phyloP scores from a whole-genome alignment of 2,113 vertebrate genomes.

The Bubo scandiacus region DNA sequence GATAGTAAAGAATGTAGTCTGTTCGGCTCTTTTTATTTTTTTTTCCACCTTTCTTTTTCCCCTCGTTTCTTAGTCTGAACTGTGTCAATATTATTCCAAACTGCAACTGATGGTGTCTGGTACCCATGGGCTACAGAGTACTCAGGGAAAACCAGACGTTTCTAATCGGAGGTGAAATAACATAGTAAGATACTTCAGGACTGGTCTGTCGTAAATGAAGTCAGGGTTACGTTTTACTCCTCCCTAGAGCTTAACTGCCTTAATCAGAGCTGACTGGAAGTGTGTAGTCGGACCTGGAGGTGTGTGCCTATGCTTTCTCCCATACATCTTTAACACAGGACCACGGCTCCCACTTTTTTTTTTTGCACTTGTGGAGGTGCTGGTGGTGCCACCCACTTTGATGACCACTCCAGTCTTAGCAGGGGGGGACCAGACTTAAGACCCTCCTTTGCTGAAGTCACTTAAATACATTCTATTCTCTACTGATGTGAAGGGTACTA shows the following conservation, averaged over 20 bases:
- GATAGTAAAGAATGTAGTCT: neutral
- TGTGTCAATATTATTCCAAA: neutral
- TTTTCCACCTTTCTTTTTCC: neutral
- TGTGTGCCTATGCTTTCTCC: neutral
- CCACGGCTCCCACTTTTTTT: neutral
- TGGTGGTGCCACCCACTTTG: neutral
- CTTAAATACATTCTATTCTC: neutral
- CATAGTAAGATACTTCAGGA: neutral
- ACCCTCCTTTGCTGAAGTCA: neutral
- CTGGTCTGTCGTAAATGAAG: neutral
- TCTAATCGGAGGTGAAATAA: neutral
- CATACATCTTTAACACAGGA: neutral
- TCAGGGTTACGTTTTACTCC: neutral
- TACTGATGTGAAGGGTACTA: neutral
- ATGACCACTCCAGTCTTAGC: neutral
- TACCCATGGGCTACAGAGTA: neutral
- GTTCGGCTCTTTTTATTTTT: neutral
- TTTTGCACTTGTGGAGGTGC: neutral
- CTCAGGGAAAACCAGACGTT: neutral
- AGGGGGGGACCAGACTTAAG: neutral
- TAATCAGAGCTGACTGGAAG: neutral
- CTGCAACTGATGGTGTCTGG: neutral
- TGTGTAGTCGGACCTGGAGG: rapidly evolving
- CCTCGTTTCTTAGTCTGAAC: neutral
- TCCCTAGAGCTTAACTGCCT: neutral